Evolutionary conservation across 2,888 invertebrate species (phyloP).

Genomic region (Epirrhoe alternata): DNA sequence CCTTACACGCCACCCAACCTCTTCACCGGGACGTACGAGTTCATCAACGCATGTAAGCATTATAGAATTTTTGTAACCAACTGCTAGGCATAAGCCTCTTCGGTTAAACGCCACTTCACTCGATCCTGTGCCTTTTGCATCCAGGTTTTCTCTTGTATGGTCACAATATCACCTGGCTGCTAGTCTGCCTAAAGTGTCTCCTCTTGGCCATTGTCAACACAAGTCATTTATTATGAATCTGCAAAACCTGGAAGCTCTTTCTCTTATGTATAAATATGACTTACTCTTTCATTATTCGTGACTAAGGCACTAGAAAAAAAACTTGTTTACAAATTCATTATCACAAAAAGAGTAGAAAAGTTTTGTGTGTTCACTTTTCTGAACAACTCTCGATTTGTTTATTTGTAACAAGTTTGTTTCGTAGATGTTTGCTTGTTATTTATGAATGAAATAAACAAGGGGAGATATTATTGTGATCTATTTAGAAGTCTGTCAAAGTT

Average conservation of each 20-base stretch:
- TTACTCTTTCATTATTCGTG: too few species aligned
- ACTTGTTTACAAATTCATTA: conserved; percentile 31
- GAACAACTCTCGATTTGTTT: conserved; percentile 36
- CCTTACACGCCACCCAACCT: conserved; percentile 91
- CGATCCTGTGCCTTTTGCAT: neutral
- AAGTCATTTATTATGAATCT: too few species aligned
- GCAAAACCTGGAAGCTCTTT: too few species aligned
- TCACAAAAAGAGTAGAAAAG: conserved; percentile 29
- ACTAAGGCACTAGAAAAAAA: neutral
- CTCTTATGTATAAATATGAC: too few species aligned
- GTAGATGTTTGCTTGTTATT: conserved; percentile 34
- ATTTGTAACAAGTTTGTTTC: conserved; percentile 32
- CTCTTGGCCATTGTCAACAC: too few species aligned
- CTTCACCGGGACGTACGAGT: conserved; percentile 95
- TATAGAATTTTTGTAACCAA: neutral
- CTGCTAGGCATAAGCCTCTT: too few species aligned
- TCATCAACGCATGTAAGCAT: conserved; percentile 96
- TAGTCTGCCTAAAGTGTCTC: too few species aligned
- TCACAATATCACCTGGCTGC: too few species aligned
- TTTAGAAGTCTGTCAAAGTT: conserved; percentile 44
- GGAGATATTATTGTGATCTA: conserved; percentile 27
- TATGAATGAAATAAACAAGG: conserved; percentile 27
- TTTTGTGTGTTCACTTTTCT: conserved; percentile 22
- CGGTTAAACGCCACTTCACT: too few species aligned
- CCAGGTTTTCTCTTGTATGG: neutral